phyloP scores from a whole-genome alignment of 2,888 invertebrate species.

The Platycheirus rosarum region DNA sequence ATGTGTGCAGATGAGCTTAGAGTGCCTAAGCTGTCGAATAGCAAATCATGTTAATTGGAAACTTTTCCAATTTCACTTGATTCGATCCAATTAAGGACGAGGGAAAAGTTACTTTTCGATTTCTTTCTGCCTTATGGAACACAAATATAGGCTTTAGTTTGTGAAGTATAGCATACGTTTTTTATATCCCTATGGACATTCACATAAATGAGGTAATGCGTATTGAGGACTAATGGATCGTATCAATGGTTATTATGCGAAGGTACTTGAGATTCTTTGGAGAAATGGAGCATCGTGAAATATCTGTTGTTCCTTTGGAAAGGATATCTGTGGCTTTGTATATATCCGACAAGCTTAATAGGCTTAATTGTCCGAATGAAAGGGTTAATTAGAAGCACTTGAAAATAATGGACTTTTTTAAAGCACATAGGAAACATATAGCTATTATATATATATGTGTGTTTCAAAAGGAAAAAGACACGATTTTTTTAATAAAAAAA shows the following conservation, averaged over 20 bases:
- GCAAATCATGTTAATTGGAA: conserved; percentile 67
- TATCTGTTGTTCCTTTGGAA: neutral
- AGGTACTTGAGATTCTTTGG: conserved; percentile 20
- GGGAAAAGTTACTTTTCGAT: conserved; percentile 59
- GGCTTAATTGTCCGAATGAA: too few species aligned
- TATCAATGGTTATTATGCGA: conserved; percentile 31
- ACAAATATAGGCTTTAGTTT: conserved; percentile 44
- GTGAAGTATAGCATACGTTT: conserved; percentile 37
- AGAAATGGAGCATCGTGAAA: neutral
- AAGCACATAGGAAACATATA: too few species aligned
- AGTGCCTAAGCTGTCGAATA: conserved; percentile 5
- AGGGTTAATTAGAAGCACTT: too few species aligned
- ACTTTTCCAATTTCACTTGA: conserved; percentile 73
- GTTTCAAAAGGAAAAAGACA: too few species aligned
- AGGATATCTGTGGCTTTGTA: too few species aligned
- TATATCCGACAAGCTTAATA: too few species aligned
- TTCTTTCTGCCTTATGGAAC: conserved; percentile 32
- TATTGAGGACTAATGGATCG: conserved; percentile 48
- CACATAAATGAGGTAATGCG: conserved; percentile 18
- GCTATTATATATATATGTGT: too few species aligned
- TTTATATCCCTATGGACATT: conserved; percentile 13
- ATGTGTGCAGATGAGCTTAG: conserved; percentile 1
- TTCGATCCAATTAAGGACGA: conserved; percentile 68
- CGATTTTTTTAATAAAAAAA: too few species aligned
- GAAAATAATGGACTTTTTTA: too few species aligned